Evolutionary conservation across 30 jellyfish, hydroid and myxozoan species (phyloP), one percentile per base, ranked within the genome.

Genomic region (Aurelia coerulea): DNA sequence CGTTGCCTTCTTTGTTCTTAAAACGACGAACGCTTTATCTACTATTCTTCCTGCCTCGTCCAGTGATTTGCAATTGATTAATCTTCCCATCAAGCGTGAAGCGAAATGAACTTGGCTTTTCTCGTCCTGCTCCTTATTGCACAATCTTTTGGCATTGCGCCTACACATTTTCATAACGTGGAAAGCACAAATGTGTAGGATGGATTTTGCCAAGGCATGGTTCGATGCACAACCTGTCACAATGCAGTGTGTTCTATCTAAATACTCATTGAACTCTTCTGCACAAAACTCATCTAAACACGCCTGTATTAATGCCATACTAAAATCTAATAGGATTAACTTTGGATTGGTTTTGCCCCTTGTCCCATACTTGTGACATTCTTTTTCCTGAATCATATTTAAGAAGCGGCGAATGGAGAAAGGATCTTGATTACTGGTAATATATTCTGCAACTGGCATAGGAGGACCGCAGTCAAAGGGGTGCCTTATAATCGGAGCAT

Each of bases 101-200:
- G 81, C 81, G 15, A 71, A 71, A 71, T 71, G 81, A 35, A 69
- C 32, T 33, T 58, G 64, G 42, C 87, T 76, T 23, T 59, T 76
- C 68, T 56, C 87, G 34, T 56, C 35, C 37, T 76, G 87, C 37
- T 76, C 87, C 7, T 34, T 52, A 33, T 62, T 76, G 23, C 46
- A 1, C 10, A 12, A 39, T 62, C 31, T 11, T 58, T 58, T 56
- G 19, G 73, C 73, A 66, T 66, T 79, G n/a, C 81, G 50, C 19
- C 65, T 60, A 23, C 81, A 37, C 79, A 39, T 51, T 52, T 39
- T 63, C 82, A 63, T 52, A 11, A 75, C 58, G 58, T 75, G 86
- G 18, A 33, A 54, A 15, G 58, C 51, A 53, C 86, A 75, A 12
- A 75, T n/a, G 18, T 75, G 75, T n/a, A 75, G 9, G 34, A 51